Evolutionary conservation across 2,888 invertebrate genomes (phyloP).

Genomic region (Nasonia oneida): DNA sequence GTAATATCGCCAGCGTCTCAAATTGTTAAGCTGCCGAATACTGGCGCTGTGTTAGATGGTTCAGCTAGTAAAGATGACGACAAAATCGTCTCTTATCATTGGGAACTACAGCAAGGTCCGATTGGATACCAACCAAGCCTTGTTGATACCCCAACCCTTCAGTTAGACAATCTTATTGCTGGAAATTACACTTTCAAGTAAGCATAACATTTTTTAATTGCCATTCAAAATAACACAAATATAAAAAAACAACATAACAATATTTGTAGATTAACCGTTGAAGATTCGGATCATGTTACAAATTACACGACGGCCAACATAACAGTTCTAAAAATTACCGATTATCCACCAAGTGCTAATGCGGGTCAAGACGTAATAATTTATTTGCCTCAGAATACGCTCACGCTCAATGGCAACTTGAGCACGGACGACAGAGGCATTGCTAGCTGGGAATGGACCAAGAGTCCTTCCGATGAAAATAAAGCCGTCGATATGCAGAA

Average conservation of each 20-base stretch:
- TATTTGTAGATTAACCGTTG: slow-evolving; percentile 87
- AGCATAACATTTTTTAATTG: slow-evolving; percentile 53
- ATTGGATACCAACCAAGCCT: slow-evolving; percentile 90
- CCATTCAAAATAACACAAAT: not conserved
- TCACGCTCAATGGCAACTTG: slow-evolving; percentile 92
- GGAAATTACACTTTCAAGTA: slow-evolving; percentile 93
- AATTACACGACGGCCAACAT: slow-evolving; percentile 94
- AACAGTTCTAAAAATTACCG: slow-evolving; percentile 93
- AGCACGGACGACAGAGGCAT: slow-evolving; percentile 97
- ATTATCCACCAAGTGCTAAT: slow-evolving; percentile 97
- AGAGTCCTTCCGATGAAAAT: slow-evolving; percentile 91
- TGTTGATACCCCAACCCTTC: slow-evolving; percentile 90
- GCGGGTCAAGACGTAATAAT: slow-evolving; percentile 94
- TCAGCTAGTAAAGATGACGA: slow-evolving; percentile 90
- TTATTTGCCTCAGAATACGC: slow-evolving; percentile 91
- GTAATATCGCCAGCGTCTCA: slow-evolving; percentile 92
- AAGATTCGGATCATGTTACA: slow-evolving; percentile 92
- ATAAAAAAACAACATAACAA: not conserved
- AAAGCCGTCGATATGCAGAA: slow-evolving; percentile 98
- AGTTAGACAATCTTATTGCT: slow-evolving; percentile 91
- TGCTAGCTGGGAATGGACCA: slow-evolving; percentile 97
- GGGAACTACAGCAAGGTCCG: slow-evolving; percentile 95
- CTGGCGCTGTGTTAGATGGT: slow-evolving; percentile 93
- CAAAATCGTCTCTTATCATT: slow-evolving; percentile 92
- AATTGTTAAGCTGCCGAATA: slow-evolving; percentile 93